These are phyloP conservation scores for Xenopus tropicalis DNA, from an alignment of 2,113 vertebrate species.

Conservation along the genomic window UCB_Xtro_10.0 CM004450.2:6580001-6580500, in stretches of 20 bases:
- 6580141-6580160: slow-evolving; percentile 90
- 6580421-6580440: slow-evolving; percentile 82
- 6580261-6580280: too few relatives aligned
- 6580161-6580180: slow-evolving; percentile 93
- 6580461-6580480: slow-evolving; percentile 83
- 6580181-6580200: slow-evolving; percentile 83
- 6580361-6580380: slow-evolving; percentile 91
- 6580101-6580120: slow-evolving; percentile 93
- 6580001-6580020: too few relatives aligned
- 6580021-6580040: too few relatives aligned
- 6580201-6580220: slow-evolving; percentile 68
- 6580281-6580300: too few relatives aligned
- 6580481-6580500: slow-evolving; percentile 87
- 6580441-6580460: slow-evolving; percentile 84
- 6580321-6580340: slow-evolving; percentile 83
- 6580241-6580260: too few relatives aligned
- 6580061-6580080: slow-evolving; percentile 85
- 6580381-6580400: slow-evolving; percentile 81
- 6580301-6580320: slow-evolving; percentile 62
- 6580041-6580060: slow-evolving; percentile 64
- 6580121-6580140: slow-evolving; percentile 91
- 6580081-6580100: slow-evolving; percentile 91
- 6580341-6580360: slow-evolving; percentile 88
- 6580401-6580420: slow-evolving; percentile 87
- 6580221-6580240: neutral